Percentiles rank a stretch among this genome's conserved stretches.
Conservation (phyloP, 2,888 invertebrate species). For the Orthonevra nobilis region DNA sequence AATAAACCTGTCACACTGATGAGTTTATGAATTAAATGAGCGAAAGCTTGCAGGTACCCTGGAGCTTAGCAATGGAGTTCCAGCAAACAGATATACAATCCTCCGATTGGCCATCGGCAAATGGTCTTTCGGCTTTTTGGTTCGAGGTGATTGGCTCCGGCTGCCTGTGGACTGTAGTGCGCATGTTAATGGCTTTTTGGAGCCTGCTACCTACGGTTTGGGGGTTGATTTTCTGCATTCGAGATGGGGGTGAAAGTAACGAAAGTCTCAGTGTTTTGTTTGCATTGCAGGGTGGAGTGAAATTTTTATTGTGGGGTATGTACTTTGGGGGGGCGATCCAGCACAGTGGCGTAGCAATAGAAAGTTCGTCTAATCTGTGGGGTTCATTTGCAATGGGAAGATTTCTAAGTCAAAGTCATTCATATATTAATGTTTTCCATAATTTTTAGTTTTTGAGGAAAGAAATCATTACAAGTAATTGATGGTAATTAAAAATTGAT, state of each 20-base stretch:
- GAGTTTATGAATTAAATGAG: constrained; percentile 70
- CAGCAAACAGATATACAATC: constrained; percentile 73
- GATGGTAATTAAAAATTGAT: too few relatives aligned
- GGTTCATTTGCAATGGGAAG: neutral
- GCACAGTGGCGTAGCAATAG: constrained; percentile 34
- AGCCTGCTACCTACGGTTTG: constrained; percentile 65
- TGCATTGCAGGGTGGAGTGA: constrained; percentile 70
- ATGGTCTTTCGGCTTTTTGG: constrained; percentile 66
- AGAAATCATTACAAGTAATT: too few relatives aligned
- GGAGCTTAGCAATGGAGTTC: constrained; percentile 50
- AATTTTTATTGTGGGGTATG: constrained; percentile 22
- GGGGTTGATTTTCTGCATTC: constrained; percentile 38
- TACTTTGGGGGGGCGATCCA: constrained; percentile 15
- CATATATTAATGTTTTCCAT: too few relatives aligned
- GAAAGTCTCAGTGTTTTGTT: constrained; percentile 66
- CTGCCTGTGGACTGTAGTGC: constrained; percentile 73
- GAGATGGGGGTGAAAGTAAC: constrained; percentile 57
- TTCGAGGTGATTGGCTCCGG: constrained; percentile 73
- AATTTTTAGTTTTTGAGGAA: too few relatives aligned
- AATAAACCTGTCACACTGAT: constrained; percentile 69
- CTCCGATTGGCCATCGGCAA: constrained; percentile 71
- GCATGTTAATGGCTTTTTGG: constrained; percentile 70
- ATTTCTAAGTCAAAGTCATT: too few relatives aligned
- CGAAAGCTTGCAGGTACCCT: constrained; percentile 60
- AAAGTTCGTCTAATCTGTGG: neutral